A percentile compares a stretch with the other conserved stretches of the same genome.
phyloP scores from a whole-genome alignment of 2,888 invertebrate genomes.

The Harpalus rubripes region DNA sequence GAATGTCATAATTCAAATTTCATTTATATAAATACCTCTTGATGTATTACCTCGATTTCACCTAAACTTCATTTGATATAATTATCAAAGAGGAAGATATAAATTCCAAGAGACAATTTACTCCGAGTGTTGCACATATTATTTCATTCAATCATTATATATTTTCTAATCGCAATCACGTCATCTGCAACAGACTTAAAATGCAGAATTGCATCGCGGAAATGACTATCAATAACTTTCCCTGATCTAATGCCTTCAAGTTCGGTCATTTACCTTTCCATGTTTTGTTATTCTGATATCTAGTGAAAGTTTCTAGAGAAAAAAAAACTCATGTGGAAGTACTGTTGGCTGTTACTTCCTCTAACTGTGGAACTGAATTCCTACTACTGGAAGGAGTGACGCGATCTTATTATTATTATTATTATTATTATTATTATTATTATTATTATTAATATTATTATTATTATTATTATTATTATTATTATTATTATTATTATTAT shows the following conservation, averaged over 20 bases:
- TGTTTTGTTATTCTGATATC: conserved; percentile 34
- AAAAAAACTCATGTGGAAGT: conserved; percentile 36
- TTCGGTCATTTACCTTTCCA: conserved; percentile 36
- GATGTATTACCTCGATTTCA: no score
- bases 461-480: no score
- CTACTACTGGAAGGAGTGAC: conserved; percentile 7
- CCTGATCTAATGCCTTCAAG: conserved; percentile 10
- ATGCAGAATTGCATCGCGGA: conserved; percentile 21
- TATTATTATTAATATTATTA: no score
- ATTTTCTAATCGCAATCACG: conserved; percentile 5
- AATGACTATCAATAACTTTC: conserved; percentile 49
- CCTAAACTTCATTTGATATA: no score
- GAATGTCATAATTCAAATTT: no score
- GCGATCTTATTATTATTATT: no score
- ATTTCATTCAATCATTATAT: conserved; percentile 5
- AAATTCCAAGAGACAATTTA: no score
- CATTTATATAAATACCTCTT: no score
- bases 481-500: no score
- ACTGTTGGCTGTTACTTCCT: conserved; percentile 11
- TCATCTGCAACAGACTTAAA: background rate
- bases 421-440: no score
- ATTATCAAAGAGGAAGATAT: no score
- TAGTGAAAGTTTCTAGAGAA: conserved; percentile 50
- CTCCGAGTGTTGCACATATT: no score
- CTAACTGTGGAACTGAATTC: conserved; percentile 16